Base-by-base conservation (phyloP, 2,797 vertebrate species). In the Acropternis orthonyx region DNA sequence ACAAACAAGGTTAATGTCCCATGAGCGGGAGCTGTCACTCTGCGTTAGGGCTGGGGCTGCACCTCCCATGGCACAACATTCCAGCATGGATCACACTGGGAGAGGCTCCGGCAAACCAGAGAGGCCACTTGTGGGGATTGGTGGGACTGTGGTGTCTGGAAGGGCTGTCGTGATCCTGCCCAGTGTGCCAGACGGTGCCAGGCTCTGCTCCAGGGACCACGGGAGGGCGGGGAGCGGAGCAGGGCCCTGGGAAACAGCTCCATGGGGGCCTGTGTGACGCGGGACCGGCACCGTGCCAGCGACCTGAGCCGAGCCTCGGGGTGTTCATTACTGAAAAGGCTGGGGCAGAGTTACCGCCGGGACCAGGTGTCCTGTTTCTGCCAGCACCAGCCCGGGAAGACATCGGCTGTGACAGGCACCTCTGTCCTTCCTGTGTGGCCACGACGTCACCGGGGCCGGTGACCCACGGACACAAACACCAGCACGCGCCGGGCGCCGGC, bases 291-390 rank as follows among this genome's bases (percentile, higher is more conserved):
- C 26, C 0, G 44, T 16, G 92, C 75, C 71, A 9, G 85, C 14
- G 78, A 95, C 74, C 78, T 36, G 93, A 91, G 78, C 84, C 16
- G 28, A 66, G 73, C 21, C 21, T 2, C 21, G 26, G 34, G 67
- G 13, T 4, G 88, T 90, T 85, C 74, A 85, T 85, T 95, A 92
- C 43, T 73, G 88, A 76, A 81, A 76, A 81, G 74, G 77, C 62
- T 5, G 66, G 27, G 95, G 74, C 92, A 58, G 77, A 22, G 92
- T 97, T 95, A 97, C 97, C 36, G 3, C 18, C 11, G 67, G 77
- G 34, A 69, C 41, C 11, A 2, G 4, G 88, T 73, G 23, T 97
- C 73, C 36, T 21, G 62, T 97, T 97, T 91, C 96, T 30, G 55
- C 56, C 18, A 59, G 59, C 8, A 5, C 43, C 72, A 37, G 79